A percentile compares a stretch with the other conserved stretches of the same genome.
phyloP scores from a whole-genome alignment of 30 jellyfish, hydroid and myxozoan genomes.

The Turritopsis dohrnii region DNA sequence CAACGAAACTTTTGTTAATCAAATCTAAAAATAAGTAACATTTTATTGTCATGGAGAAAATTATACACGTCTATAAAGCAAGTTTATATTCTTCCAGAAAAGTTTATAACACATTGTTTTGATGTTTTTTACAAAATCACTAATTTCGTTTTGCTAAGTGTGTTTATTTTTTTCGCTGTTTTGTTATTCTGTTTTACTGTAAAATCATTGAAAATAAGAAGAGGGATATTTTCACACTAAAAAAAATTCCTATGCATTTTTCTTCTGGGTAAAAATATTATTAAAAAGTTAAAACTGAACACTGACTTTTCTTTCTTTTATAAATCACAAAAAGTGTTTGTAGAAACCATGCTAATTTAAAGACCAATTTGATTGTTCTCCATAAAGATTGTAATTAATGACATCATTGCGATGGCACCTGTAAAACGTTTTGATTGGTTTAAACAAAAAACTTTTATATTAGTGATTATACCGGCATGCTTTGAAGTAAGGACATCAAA shows the following conservation, averaged over 20 bases:
- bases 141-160: too few relatives aligned
- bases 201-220: too few relatives aligned
- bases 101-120: too few relatives aligned
- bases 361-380: conserved; percentile 33
- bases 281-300: background rate
- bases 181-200: too few relatives aligned
- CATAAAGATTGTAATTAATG: conserved; percentile 62
- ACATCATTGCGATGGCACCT: conserved; percentile 99
- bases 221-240: too few relatives aligned
- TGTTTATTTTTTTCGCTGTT: too few relatives aligned
- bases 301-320: background rate
- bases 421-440: conserved; percentile 94
- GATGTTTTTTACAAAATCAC: too few relatives aligned
- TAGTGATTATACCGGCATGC: conserved; percentile 91
- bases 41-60: background rate
- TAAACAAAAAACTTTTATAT: conserved; percentile 70
- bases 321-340: background rate
- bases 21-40: background rate
- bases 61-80: background rate
- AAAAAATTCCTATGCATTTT: background rate
- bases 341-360: conserved; percentile 33
- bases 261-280: background rate
- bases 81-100: too few relatives aligned
- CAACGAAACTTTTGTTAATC: background rate
- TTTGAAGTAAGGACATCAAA: conserved; percentile 73